A percentile compares a stretch with the other conserved stretches of the same genome.
Evolutionary conservation across 2,888 invertebrate species (phyloP).

Genomic region (Bhutanitis thaidina): DNA sequence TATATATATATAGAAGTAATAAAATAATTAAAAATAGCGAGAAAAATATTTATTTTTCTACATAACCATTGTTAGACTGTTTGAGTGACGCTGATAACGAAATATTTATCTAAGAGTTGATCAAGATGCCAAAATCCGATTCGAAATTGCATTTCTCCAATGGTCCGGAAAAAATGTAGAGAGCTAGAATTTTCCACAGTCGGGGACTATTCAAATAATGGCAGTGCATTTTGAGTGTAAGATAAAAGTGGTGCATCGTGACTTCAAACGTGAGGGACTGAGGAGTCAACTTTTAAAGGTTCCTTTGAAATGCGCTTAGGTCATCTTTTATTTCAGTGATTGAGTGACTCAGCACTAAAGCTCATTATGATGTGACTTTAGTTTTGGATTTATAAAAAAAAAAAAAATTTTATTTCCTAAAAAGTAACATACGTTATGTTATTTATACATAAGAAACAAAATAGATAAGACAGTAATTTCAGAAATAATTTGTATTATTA

Average conservation of each 20-base stretch:
- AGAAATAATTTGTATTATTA: no score
- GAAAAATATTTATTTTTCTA: no score
- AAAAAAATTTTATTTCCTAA: no score
- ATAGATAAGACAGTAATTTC: no score
- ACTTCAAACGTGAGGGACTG: conserved; percentile 37
- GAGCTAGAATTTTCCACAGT: conserved; percentile 31
- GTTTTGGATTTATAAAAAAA: no score
- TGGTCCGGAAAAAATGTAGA: conserved; percentile 32
- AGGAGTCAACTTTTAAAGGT: conserved; percentile 37
- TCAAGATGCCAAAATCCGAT: conserved; percentile 25
- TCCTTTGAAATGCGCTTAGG: conserved; percentile 23
- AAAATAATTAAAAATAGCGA: no score
- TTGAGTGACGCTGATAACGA: no score
- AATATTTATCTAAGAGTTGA: conserved; percentile 11
- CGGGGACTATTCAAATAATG: conserved; percentile 37
- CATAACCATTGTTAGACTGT: no score
- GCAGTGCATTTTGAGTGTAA: conserved; percentile 44
- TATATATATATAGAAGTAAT: no score
- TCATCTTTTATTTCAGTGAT: conserved; percentile 25
- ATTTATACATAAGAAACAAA: no score
- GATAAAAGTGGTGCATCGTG: conserved; percentile 42
- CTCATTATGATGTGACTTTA: conserved; percentile 2
- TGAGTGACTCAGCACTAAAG: background rate
- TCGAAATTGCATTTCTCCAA: conserved; percentile 35
- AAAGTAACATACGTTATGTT: no score